Conservation (phyloP, 2,797 vertebrate species). For the Myotis planiceps region DNA sequence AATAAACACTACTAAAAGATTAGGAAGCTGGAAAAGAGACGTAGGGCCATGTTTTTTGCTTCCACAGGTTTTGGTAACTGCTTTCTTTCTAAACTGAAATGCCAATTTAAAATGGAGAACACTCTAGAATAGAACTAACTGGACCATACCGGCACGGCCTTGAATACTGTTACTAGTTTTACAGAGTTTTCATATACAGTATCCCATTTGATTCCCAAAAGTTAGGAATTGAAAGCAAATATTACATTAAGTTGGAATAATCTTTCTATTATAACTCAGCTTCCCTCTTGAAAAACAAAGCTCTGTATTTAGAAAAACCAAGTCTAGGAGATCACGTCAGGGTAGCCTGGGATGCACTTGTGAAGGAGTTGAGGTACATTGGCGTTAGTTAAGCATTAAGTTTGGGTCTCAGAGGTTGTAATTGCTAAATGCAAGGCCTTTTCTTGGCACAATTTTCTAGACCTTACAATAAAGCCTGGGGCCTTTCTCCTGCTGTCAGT, state of each 20-base stretch:
- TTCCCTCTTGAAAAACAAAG: background rate
- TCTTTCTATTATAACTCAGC: background rate
- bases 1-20: background rate
- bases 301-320: background rate
- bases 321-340: background rate
- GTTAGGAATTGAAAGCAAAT: background rate
- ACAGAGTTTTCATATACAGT: background rate
- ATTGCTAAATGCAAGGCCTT: background rate
- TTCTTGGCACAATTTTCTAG: background rate
- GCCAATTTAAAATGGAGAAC: background rate
- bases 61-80: background rate
- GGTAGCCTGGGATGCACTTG: background rate
- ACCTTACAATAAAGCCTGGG: background rate
- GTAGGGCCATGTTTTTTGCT: background rate
- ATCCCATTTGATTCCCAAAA: conserved; percentile 19
- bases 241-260: background rate
- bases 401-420: background rate
- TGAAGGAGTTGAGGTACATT: background rate
- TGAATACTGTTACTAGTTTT: background rate
- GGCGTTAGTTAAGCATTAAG: background rate
- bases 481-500: background rate
- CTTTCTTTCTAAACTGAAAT: conserved; percentile 40
- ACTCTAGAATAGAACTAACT: background rate
- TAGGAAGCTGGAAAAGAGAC: background rate
- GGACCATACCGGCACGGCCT: background rate